Percentiles rank a stretch among this genome's conserved stretches.
Conservation (phyloP, 2,113 vertebrate species). For the Empidonax alnorum region DNA sequence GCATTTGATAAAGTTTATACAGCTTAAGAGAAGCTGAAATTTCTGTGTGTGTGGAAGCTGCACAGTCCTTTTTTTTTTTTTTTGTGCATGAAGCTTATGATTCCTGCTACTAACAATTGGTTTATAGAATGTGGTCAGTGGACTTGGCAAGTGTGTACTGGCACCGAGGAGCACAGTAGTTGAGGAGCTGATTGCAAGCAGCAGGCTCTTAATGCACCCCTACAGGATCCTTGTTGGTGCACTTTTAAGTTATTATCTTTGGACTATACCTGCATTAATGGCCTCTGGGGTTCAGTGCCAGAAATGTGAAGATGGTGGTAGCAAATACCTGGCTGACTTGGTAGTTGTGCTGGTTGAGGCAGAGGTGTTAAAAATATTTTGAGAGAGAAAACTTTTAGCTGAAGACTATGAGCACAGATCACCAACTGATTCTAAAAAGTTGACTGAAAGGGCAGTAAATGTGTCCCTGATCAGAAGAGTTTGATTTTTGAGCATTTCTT, state of each 20-base stretch:
- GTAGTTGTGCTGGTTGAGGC: not conserved
- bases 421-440: not conserved
- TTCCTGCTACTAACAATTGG: not conserved
- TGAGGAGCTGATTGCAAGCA: not conserved
- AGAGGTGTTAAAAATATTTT: not conserved
- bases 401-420: not conserved
- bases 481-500: not conserved
- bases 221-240: not conserved
- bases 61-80: not conserved
- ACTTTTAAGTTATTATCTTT: not conserved
- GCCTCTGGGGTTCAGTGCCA: not conserved
- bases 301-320: not conserved
- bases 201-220: not conserved
- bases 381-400: not conserved
- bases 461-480: not conserved
- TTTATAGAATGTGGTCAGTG: conserved; percentile 23
- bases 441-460: not conserved
- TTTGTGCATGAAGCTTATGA: not conserved
- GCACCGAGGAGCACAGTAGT: not conserved
- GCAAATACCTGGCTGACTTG: not conserved
- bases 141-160: not conserved
- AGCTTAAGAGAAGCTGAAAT: not conserved
- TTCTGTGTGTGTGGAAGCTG: not conserved
- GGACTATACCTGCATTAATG: not conserved
- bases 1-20: not conserved